Base-by-base conservation (phyloP, 2,113 vertebrate genomes). In the Crotalus tigris region DNA sequence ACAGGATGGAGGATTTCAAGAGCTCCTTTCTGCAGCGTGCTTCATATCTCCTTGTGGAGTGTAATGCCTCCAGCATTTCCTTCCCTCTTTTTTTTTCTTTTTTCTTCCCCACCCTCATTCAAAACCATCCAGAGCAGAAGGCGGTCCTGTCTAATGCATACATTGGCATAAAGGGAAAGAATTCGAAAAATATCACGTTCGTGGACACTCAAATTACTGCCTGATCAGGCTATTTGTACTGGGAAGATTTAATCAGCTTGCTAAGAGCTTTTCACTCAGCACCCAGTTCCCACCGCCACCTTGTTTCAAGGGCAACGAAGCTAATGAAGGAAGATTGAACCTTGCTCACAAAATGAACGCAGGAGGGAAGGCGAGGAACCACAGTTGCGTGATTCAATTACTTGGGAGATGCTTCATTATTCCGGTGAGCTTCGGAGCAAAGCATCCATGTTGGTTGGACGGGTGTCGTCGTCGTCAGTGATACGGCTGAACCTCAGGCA, bases 291-390 rank as follows among this genome's bases (percentile, higher is more conserved):
- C 55, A 94, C 92, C 49, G 85, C 95, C 0, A 11, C 75, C 94
- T 96, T 94, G 91, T 95, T 94, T 91, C 92, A 94, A 96, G 93
- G 90, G 95, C 96, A 94, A 95, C 93, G 93, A 93, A 95, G 96
- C 94, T 96, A 97, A 96, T 96, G 96, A 97, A 97, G 95, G 94
- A 93, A 96, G 96, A 97, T 96, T 97, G 96, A 97, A 96, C 95
- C 89, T 95, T 19, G 26, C 33, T 91, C 96, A 93, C 89, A 92
- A 93, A 96, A 97, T 93, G 96, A 96, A 94, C 15, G 89, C 93
- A 94, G 95, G 87, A 1, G 44, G n/a, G 90, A 92, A 91, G 93
- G 94, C 95, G 23, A 81, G 21, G 94, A 94, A 13, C 21, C 49
- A 88, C 94, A 95, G 95, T 49, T 92, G 92, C 95, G 93, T 94